Evolutionary conservation across 1,140 invertebrate species (phyloP).

Genomic region (Orius insidiosus): DNA sequence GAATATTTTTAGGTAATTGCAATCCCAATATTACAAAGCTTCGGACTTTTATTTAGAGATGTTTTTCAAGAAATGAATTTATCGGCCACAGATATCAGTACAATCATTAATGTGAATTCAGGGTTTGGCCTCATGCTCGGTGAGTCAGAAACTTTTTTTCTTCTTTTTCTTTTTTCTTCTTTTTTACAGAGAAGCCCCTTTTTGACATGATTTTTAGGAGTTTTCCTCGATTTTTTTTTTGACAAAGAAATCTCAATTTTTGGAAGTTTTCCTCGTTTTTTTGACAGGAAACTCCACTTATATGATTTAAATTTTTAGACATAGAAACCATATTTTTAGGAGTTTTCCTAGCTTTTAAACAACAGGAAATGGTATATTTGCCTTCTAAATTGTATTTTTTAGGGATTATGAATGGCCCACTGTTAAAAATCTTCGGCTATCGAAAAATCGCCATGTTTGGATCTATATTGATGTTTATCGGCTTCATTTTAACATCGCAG

Average conservation of each 20-base stretch:
- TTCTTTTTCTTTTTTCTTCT: too few species aligned
- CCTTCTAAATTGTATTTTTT: constrained; percentile 16
- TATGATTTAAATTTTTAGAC: too few species aligned
- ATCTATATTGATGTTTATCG: constrained; percentile 33
- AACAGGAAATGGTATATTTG: too few species aligned
- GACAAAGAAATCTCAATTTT: too few species aligned
- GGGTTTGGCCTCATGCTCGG: constrained; percentile 39
- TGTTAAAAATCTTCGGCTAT: constrained; percentile 34
- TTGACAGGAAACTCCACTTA: too few species aligned
- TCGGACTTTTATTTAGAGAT: constrained; percentile 18
- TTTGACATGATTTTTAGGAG: too few species aligned
- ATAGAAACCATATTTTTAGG: too few species aligned
- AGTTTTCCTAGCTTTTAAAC: too few species aligned
- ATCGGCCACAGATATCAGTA: constrained; percentile 32
- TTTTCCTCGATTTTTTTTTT: too few species aligned
- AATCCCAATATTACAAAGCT: constrained; percentile 19
- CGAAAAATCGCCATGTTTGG: constrained; percentile 35
- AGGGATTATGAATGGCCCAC: constrained; percentile 39
- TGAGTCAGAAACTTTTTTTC: too few species aligned
- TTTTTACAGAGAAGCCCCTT: too few species aligned
- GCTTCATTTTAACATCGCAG: constrained; percentile 33
- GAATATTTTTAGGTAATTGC: constrained; percentile 19
- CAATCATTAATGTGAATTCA: constrained; percentile 40
- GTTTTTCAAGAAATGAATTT: constrained; percentile 17
- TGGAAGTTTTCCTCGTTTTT: too few species aligned